A percentile compares a stretch with the other conserved stretches of the same genome.
Conservation (phyloP, 37 sponge, comb jelly and placozoan species). For the Chondrilla cf. caribensis region DNA sequence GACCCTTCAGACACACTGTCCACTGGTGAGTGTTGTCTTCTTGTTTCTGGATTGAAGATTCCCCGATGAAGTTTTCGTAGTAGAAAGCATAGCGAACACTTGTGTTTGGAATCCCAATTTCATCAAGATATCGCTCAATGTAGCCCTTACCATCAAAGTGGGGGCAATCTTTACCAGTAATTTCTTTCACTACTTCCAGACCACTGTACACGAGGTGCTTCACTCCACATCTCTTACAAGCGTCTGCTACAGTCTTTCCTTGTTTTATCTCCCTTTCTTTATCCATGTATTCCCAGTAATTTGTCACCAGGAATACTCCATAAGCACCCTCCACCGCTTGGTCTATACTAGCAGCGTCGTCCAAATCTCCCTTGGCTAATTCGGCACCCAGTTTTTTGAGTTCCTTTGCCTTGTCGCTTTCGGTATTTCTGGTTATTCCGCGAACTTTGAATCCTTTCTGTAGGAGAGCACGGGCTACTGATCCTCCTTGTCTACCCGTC, state of each 20-base stretch:
- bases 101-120: conserved; percentile 61
- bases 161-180: conserved; percentile 32
- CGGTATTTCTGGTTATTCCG: conserved; percentile 69
- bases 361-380: no score
- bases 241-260: conserved; percentile 59
- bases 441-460: conserved; percentile 46
- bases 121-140: conserved; percentile 58
- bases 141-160: conserved; percentile 66
- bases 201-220: conserved; percentile 68
- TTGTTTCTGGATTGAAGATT: conserved; percentile 18
- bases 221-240: conserved; percentile 54
- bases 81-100: conserved; percentile 45
- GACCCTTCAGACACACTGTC: conserved; percentile 50
- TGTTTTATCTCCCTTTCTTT: conserved; percentile 49
- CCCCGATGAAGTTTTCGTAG: conserved; percentile 48
- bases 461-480: conserved; percentile 53
- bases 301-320: conserved; percentile 62
- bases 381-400: conserved; percentile 47
- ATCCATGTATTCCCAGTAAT: conserved; percentile 46
- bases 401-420: conserved; percentile 54
- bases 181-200: no score
- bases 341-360: conserved; percentile 31
- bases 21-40: conserved; percentile 50
- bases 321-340: conserved; percentile 42
- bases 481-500: conserved; percentile 68